Percentiles rank a stretch among this genome's conserved stretches.
Conservation (phyloP, 2,797 vertebrate species). For the Peromyscus melanophrys region DNA sequence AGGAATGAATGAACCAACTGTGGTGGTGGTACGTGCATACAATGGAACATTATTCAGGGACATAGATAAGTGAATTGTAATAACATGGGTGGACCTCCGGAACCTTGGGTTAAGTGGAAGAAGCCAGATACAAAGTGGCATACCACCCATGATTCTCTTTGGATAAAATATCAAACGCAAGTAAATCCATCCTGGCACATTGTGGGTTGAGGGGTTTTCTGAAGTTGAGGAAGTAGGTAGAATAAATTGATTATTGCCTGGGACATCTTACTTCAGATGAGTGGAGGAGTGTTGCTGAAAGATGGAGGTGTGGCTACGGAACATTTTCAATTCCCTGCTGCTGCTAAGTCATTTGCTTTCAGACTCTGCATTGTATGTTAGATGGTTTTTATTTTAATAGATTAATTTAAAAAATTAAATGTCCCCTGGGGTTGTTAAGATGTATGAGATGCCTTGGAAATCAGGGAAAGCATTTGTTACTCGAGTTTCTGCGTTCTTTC, state of each 20-base stretch:
- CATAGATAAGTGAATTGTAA: neutral
- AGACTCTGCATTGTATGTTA: neutral
- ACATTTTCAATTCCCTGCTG: neutral
- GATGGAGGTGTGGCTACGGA: neutral
- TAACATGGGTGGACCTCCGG: neutral
- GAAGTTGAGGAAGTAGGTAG: neutral
- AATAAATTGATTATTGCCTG: neutral
- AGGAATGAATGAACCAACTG: neutral
- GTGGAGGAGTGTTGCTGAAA: neutral
- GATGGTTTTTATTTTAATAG: slow-evolving; percentile 40
- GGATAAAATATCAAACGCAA: neutral
- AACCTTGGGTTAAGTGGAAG: neutral
- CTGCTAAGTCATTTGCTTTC: neutral
- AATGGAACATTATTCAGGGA: neutral
- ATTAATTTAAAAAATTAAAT: neutral
- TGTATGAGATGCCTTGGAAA: slow-evolving; percentile 9
- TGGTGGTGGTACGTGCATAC: neutral
- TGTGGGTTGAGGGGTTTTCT: neutral
- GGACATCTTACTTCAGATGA: neutral
- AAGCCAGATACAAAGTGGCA: neutral
- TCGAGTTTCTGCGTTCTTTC: neutral
- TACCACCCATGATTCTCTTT: neutral
- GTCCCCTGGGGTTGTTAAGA: neutral
- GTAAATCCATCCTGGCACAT: neutral
- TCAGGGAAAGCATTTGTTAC: neutral